These are phyloP conservation scores for Choreutis nemorana DNA, from an alignment of 2,888 invertebrate species.

Conservation along the genomic window DNA sequence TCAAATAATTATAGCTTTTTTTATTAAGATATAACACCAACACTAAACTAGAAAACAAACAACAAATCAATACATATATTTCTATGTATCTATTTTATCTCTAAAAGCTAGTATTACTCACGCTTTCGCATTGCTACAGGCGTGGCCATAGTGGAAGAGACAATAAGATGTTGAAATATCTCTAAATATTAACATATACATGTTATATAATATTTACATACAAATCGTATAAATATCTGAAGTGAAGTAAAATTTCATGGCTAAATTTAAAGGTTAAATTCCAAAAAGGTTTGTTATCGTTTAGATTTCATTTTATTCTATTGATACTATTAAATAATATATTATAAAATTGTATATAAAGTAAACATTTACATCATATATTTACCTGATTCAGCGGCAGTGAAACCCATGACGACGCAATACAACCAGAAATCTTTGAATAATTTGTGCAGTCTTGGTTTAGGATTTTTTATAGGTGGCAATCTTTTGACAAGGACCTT, in stretches of 20 bases:
- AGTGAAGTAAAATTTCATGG: too few species aligned
- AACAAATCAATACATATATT: constrained; percentile 36
- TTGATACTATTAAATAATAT: constrained; percentile 1
- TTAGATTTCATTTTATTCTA: too few species aligned
- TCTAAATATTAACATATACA: too few species aligned
- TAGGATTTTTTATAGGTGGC: constrained; percentile 90
- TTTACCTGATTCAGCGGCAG: constrained; percentile 78
- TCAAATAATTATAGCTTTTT: too few species aligned
- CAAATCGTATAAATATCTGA: too few species aligned
- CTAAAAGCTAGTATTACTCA: constrained; percentile 61
- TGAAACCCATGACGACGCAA: constrained; percentile 98
- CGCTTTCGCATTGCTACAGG: constrained; percentile 65
- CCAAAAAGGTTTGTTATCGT: too few species aligned
- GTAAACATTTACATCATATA: constrained; percentile 3
- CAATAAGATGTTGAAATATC: constrained; percentile 44
- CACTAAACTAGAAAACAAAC: constrained; percentile 15
- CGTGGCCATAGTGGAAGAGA: constrained; percentile 61
- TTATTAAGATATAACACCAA: constrained; percentile 21
- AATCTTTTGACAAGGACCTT: constrained; percentile 80
- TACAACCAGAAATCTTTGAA: constrained; percentile 99
- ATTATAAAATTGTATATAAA: background rate
- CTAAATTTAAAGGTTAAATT: too few species aligned
- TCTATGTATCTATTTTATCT: constrained; percentile 20
- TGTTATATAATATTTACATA: too few species aligned
- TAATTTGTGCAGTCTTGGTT: constrained; percentile 91